Conservation (phyloP, 1,140 invertebrate genomes). For the Scaptomyza graminum region DNA sequence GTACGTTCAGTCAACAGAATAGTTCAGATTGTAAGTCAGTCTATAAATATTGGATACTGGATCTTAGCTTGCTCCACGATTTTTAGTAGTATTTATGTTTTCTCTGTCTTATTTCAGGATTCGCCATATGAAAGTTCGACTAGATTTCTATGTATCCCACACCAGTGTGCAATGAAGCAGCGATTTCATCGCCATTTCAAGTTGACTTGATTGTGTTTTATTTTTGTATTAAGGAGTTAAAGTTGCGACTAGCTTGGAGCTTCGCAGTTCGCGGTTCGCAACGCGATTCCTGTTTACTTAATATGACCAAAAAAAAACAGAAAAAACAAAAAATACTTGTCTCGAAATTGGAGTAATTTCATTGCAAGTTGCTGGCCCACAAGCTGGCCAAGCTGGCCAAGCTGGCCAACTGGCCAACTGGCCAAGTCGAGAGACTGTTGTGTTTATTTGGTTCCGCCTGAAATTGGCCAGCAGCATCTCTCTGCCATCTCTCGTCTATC, state of each 20-base stretch:
- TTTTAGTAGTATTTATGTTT: no score
- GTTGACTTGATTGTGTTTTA: slow-evolving; percentile 52
- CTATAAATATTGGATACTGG: no score
- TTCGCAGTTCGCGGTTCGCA: not conserved
- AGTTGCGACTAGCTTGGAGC: slow-evolving; percentile 11
- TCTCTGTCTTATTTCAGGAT: no score
- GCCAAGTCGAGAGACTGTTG: slow-evolving; percentile 7
- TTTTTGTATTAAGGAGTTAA: slow-evolving; percentile 37
- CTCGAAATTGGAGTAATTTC: slow-evolving; percentile 83
- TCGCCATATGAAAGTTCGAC: no score
- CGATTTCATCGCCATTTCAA: slow-evolving; percentile 83
- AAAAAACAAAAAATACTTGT: slow-evolving; percentile 49
- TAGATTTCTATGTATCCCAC: not conserved
- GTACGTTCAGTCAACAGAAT: no score
- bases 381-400: not conserved
- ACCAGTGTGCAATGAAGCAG: slow-evolving; percentile 45
- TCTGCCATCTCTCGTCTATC: slow-evolving; percentile 23
- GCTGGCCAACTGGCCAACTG: slow-evolving; percentile 7
- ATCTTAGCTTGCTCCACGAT: no score
- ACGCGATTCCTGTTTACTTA: slow-evolving; percentile 79
- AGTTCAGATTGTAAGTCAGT: no score
- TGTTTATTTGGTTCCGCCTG: slow-evolving; percentile 58
- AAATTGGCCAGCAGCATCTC: slow-evolving; percentile 55
- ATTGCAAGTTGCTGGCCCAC: slow-evolving; percentile 45
- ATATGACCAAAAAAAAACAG: slow-evolving; percentile 65